Evolutionary conservation across 2,113 vertebrate species (phyloP), one percentile per base, ranked within the genome.

Genomic region (Tychaedon coryphoeus): DNA sequence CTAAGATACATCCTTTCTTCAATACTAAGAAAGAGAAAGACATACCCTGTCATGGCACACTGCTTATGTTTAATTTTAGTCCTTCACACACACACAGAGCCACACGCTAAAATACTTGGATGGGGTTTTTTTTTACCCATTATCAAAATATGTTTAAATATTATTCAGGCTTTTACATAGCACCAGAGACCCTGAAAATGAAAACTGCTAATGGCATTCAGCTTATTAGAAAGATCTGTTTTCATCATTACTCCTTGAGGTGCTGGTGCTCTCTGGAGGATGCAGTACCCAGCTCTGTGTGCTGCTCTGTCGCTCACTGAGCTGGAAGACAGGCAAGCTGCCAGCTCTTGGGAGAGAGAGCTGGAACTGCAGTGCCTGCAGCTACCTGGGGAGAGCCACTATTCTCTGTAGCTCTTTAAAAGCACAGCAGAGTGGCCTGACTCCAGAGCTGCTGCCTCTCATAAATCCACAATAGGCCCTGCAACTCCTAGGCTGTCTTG

Each of bases 281-380:
- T 0, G 0, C 1, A 42, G 54, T n/a, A 43, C 16, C 14, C 47
- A 33, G 4, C 43, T 38, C 15, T 1, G 2, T 1, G 2, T 13
- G 57, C 50, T 56, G 25, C 34, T 18, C 19, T 6, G 1, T n/a
- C 38, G 8, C 69, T 77, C 1, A 1, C 71, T 28, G 61, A 10
- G 58, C 0, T 86, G 54, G 50, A 70, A 71, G 47, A 23, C 24
- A 73, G 90, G 86, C 88, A 86, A 57, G 29, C 8, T 93, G 62
- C 78, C 94, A 90, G 90, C 1, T 66, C 50, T 34, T 45, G 62
- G 84, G 70, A 77, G 56, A 70, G 33, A 5, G 16, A 64, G 50
- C 36, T 79, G 88, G 9, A 82, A 45, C 61, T 58, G 67, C 71
- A 66, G n/a, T 0, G 38, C 64, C 92, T 86, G 66, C 70, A 92